These are phyloP conservation scores for Troides aeacus DNA, from an alignment of 2,888 invertebrate genomes.

Conservation along the genomic window DNA sequence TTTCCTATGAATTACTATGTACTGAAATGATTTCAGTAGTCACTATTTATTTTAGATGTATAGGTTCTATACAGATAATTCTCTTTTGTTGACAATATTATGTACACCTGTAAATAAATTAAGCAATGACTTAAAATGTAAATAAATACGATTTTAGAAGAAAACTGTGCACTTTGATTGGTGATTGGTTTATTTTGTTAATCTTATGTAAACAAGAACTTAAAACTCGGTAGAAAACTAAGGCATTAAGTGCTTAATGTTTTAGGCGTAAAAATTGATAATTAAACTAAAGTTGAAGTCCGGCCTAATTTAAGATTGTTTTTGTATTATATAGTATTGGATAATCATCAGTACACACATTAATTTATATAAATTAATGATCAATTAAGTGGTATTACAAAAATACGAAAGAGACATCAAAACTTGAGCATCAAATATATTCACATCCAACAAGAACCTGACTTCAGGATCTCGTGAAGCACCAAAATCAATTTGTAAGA, in stretches of 20 bases:
- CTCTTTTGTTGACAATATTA: conserved; percentile 15
- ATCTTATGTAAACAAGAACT: neutral
- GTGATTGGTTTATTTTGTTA: conserved; percentile 19
- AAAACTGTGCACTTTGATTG: conserved; percentile 7
- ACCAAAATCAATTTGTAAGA: neutral
- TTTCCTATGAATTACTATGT: neutral
- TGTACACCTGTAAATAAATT: conserved; percentile 19
- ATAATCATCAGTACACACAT: too few species aligned
- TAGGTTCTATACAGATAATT: neutral
- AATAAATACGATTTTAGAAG: conserved; percentile 16
- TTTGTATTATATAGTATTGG: too few species aligned
- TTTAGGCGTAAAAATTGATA: neutral
- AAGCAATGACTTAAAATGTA: conserved; percentile 9
- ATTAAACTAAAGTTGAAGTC: neutral
- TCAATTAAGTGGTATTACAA: neutral
- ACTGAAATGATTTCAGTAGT: conserved; percentile 20
- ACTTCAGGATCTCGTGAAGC: neutral
- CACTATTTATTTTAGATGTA: conserved; percentile 20
- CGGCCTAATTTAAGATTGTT: neutral
- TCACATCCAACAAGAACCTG: neutral
- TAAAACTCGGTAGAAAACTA: neutral
- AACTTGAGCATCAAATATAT: neutral
- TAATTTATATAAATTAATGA: neutral
- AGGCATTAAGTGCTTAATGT: neutral
- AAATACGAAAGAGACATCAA: neutral